Base-by-base conservation (phyloP, 2,113 vertebrate species). In the Spea multiplicata region DNA sequence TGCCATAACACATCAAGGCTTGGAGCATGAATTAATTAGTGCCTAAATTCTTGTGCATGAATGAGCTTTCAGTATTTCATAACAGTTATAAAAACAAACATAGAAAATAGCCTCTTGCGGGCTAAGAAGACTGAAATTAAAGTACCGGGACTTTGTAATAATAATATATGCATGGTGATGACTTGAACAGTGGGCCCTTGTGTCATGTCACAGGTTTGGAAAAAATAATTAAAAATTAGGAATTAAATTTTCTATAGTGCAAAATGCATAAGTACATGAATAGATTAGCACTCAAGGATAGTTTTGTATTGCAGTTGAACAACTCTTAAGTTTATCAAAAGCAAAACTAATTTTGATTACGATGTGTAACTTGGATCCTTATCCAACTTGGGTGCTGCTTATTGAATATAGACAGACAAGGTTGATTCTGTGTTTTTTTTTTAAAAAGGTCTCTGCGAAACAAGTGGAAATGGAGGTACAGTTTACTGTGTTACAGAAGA, bases 381-480 rank as follows among this genome's bases (percentile, higher is more conserved):
- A 30, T 30, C 30, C 30, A 30, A 30, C 30, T 30, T 30, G 30
- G 30, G 30, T 30, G 30, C 30, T 30, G 30, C 30, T 30, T 30
- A 30, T 30, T 30, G 30, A 30, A 30, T 30, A 1, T 30, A 30
- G 30, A 30, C 30, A 30, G 30, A 30, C 30, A 1, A 30, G 30
- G 30, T 30, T 30, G 30, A 30, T 2, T 30, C 30, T 30, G 30
- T 65, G 12, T 74, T 9, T 48, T 0, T 48, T 48, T 74, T 64
- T 13, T 65, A 13, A 65, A 44, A 44, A 82, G 81, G 81, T 82
- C 5, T 82, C 75, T 16, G 67, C 81, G 4, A 82, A 78, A 45
- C 75, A 82, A 70, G 59, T 46, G 44, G 71, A 82, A 55, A 79
- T 82, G 75, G 81, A 82, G 5, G 81, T 77, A 8, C 81, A 82